phyloP scores from a whole-genome alignment of 2,888 invertebrate genomes.

The Idaea aversata region DNA sequence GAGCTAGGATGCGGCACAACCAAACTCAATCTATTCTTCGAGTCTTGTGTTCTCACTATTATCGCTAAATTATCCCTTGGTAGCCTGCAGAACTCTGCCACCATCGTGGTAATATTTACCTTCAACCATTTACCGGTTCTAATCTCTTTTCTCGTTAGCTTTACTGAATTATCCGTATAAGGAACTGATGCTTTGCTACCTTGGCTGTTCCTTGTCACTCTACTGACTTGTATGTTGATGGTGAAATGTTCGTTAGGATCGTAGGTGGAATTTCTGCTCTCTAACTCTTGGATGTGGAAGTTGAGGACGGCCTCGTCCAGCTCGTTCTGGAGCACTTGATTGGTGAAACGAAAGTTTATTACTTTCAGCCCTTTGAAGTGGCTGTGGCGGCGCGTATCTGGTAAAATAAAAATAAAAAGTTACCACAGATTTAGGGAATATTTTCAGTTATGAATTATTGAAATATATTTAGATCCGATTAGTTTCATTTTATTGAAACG shows the following conservation, averaged over 20 bases:
- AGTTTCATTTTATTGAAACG: not conserved
- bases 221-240: conserved; percentile 63
- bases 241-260: conserved; percentile 62
- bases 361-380: conserved; percentile 84
- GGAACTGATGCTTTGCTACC: conserved; percentile 65
- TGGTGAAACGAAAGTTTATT: conserved; percentile 86
- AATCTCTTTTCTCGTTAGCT: conserved; percentile 74
- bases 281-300: conserved; percentile 81
- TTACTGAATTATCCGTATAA: conserved; percentile 62
- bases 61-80: conserved; percentile 88
- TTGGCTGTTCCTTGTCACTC: conserved; percentile 65
- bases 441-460: not conserved
- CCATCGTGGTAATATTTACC: conserved; percentile 86
- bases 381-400: conserved; percentile 85
- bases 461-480: not conserved
- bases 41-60: conserved; percentile 84
- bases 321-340: conserved; percentile 84
- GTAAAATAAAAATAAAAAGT: conserved; percentile 8
- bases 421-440: not conserved
- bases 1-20: conserved; percentile 85
- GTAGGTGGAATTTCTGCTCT: conserved; percentile 54
- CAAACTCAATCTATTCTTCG: conserved; percentile 81
- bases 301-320: conserved; percentile 86
- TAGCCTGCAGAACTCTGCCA: conserved; percentile 88
- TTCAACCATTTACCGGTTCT: conserved; percentile 85